Evolutionary conservation across 2,888 invertebrate genomes (phyloP), one percentile per base, ranked within the genome.

Genomic region (Crossocerus cetratus): DNA sequence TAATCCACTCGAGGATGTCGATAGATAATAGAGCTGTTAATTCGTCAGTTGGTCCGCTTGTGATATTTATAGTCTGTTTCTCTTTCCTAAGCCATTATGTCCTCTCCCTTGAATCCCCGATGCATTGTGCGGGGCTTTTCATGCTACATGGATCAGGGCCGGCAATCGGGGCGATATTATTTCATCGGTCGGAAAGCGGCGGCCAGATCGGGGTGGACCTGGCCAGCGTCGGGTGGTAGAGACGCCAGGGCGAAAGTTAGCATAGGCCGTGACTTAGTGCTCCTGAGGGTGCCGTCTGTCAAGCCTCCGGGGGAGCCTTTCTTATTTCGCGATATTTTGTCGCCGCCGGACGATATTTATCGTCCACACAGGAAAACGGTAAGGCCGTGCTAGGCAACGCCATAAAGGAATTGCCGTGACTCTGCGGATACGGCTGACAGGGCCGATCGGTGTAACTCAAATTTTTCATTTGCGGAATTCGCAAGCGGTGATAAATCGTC

Each of bases 281-380:
- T 88, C 90, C 90, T 89, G 80, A 68, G 90, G 90, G 90, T 88
- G 88, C 82, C 89, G 86, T 90, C 80, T 85, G 84, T 90, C 88
- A 88, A 76, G 72, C 76, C 81, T 74, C 77, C 44, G 61, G 65
- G 71, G 81, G 78, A 81, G 78, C 86, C 83, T 86, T 86, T 86
- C 83, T 84, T 83, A 85, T 86, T 86, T 86, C 80, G 82, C 84
- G 87, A 89, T 89, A 90, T 87, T 90, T 90, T 90, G 90, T 90
- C 90, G 87, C 86, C 83, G 68, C 32, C 32, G 67, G 42, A 77
- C 81, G 83, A 88, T 88, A 89, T 89, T 89, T 89, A 88, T 89
- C 83, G 81, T 74, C 69, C 86, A 80, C 81, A 78, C 78, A 86
- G 83, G 80, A 80, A 81, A 78, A 32, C 32, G 32, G 49, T 3